Conservation (phyloP, 2,888 invertebrate species). For the Micoletzkya japonica region DNA sequence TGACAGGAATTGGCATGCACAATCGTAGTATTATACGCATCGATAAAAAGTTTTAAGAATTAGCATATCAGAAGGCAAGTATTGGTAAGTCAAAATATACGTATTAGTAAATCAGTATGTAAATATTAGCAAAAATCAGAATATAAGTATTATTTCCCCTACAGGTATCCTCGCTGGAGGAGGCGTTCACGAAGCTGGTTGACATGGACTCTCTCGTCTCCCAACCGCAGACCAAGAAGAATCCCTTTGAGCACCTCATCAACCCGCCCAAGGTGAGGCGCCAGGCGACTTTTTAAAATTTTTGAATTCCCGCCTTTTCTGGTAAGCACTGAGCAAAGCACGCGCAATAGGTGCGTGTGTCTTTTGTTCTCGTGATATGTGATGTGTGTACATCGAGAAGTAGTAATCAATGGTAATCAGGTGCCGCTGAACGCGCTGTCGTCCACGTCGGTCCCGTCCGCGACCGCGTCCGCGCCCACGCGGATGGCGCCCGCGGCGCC, state of each 20-base stretch:
- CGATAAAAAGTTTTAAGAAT: neutral
- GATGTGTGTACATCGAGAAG: neutral
- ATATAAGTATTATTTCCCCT: neutral
- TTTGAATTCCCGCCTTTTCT: neutral
- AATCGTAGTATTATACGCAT: neutral
- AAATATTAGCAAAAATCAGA: conserved; percentile 10
- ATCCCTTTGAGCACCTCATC: conserved; percentile 61
- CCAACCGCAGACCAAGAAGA: conserved; percentile 55
- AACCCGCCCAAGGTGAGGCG: conserved; percentile 57
- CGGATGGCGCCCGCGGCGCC: neutral
- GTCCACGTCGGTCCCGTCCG: neutral
- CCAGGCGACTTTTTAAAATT: neutral
- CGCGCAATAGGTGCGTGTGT: neutral
- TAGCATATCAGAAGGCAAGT: neutral
- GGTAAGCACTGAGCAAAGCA: neutral
- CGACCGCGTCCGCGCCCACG: neutral
- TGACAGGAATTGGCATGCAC: neutral
- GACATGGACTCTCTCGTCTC: conserved; percentile 60
- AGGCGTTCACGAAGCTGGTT: conserved; percentile 61
- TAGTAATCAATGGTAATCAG: neutral
- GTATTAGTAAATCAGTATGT: too few species aligned
- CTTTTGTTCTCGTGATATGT: neutral
- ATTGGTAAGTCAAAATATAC: neutral
- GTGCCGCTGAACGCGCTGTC: conserved; percentile 38
- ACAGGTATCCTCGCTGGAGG: conserved; percentile 55